Conservation (phyloP, 2,888 invertebrate species). For the Phyto melanocephala region DNA sequence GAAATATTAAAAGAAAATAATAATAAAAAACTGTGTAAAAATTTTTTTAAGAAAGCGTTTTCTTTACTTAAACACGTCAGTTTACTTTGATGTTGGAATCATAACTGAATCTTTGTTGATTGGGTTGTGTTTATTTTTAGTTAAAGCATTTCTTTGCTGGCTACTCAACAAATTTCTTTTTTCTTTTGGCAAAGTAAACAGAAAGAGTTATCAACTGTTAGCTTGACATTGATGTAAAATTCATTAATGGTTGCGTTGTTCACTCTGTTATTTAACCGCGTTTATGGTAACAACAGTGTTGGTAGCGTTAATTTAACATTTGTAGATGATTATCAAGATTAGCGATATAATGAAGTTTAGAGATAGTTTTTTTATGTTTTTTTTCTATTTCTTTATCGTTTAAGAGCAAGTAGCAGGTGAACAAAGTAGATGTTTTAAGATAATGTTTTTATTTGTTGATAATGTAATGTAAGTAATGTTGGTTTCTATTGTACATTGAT, state of each 20-base stretch:
- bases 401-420: conserved; percentile 13
- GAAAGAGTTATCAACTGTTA: conserved; percentile 34
- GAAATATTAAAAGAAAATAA: background rate
- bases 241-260: background rate
- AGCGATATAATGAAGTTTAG: conserved; percentile 31
- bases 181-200: background rate
- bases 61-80: conserved; percentile 36
- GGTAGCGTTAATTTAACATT: background rate
- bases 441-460: conserved; percentile 33
- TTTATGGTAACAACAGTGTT: background rate
- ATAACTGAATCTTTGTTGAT: conserved; percentile 49
- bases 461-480: conserved; percentile 12
- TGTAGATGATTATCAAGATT: background rate
- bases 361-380: background rate
- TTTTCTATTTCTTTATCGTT: background rate
- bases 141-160: background rate
- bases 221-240: conserved; percentile 41
- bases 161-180: conserved; percentile 36
- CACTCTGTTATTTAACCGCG: conserved; percentile 23
- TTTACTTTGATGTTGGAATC: conserved; percentile 15
- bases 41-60: background rate
- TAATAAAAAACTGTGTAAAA: background rate
- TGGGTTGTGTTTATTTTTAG: conserved; percentile 34
- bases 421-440: conserved; percentile 7
- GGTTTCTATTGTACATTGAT: background rate